These are phyloP conservation scores for Hesperophylax magnus DNA, from an alignment of 1,140 invertebrate genomes.

Conservation along the genomic window DNA sequence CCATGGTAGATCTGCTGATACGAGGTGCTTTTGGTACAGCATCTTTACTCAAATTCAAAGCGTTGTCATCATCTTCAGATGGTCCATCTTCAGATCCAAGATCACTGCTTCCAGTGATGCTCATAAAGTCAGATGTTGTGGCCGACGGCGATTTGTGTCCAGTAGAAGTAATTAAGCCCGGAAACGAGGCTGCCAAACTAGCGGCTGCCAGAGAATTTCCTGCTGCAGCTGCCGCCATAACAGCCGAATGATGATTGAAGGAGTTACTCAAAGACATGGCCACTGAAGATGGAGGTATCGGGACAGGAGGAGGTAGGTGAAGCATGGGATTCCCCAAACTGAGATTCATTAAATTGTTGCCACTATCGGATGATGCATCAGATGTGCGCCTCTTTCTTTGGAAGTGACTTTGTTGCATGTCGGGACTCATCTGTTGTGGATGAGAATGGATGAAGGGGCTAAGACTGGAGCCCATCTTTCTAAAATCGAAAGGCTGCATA, in stretches of 20 bases:
- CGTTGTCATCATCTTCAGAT: conserved; percentile 79
- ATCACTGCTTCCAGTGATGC: conserved; percentile 64
- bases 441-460: conserved; percentile 62
- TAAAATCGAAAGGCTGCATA: conserved; percentile 96
- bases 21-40: conserved; percentile 64
- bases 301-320: conserved; percentile 74
- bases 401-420: conserved; percentile 61
- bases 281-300: conserved; percentile 74
- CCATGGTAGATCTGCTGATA: conserved; percentile 67
- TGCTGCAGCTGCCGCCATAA: conserved; percentile 70
- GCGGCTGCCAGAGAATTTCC: conserved; percentile 64
- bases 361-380: conserved; percentile 66
- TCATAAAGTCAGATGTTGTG: conserved; percentile 60
- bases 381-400: conserved; percentile 67
- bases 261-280: conserved; percentile 68
- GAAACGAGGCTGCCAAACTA: conserved; percentile 65
- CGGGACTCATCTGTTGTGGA: conserved; percentile 61
- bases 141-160: conserved; percentile 64
- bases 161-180: conserved; percentile 42
- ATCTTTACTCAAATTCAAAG: conserved; percentile 80
- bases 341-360: conserved; percentile 74
- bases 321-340: conserved; percentile 72
- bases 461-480: conserved; percentile 77
- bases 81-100: conserved; percentile 67
- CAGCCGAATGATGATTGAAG: conserved; percentile 72